These are phyloP conservation scores for Gavialis gangeticus DNA, from an alignment of 2,113 vertebrate genomes.

Conservation along the genomic window DNA sequence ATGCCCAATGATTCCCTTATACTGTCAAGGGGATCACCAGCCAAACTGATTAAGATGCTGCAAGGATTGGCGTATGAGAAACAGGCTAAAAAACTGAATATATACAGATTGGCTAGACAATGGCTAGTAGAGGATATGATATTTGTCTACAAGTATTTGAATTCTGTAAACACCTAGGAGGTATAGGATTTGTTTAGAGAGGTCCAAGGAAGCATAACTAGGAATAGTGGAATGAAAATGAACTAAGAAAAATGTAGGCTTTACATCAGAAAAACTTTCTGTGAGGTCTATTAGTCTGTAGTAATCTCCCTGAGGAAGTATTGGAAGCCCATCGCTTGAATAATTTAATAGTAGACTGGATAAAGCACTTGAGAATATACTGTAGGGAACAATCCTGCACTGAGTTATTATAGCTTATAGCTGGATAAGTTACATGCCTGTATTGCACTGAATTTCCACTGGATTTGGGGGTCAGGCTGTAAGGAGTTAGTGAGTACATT, in stretches of 20 bases:
- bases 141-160: neutral
- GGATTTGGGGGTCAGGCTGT: neutral
- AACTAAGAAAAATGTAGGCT: slow-evolving; percentile 17
- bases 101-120: neutral
- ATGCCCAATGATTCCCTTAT: neutral
- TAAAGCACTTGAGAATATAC: neutral
- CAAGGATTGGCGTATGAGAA: neutral
- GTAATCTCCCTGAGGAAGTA: neutral
- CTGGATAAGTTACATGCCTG: neutral
- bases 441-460: neutral
- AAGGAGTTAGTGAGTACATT: fast-evolving
- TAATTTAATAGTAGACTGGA: slow-evolving; percentile 42
- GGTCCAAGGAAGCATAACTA: neutral
- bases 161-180: neutral
- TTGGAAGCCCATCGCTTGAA: slow-evolving; percentile 15
- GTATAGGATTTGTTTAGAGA: neutral
- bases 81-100: neutral
- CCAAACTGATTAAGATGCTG: neutral
- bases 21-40: neutral
- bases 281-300: slow-evolving; percentile 16
- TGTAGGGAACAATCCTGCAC: slow-evolving; percentile 9
- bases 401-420: slow-evolving; percentile 4
- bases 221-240: slow-evolving; percentile 1
- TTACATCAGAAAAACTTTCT: slow-evolving; percentile 37
- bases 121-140: neutral